Conservation (phyloP, 2,888 invertebrate species). For the Epistrophella euchroma region DNA sequence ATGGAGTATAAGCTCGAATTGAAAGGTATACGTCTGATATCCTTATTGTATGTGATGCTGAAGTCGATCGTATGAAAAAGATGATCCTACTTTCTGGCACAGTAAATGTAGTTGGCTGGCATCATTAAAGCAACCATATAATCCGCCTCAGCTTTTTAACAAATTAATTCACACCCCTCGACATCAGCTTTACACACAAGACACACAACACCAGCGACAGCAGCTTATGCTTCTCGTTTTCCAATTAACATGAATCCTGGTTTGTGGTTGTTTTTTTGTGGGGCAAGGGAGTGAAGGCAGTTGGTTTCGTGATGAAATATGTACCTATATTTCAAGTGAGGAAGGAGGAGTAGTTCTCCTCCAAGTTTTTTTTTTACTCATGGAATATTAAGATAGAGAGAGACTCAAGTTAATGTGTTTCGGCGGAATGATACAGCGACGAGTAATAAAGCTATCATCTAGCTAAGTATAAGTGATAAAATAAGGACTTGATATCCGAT, state of each 20-base stretch:
- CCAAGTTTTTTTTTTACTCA: constrained; percentile 8
- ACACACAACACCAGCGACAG: too few relatives aligned
- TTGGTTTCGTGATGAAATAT: too few relatives aligned
- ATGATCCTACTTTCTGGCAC: constrained; percentile 35
- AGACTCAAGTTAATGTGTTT: constrained; percentile 40
- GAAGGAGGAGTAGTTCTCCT: constrained; percentile 5
- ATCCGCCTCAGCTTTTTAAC: constrained; percentile 42
- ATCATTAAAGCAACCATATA: constrained; percentile 48
- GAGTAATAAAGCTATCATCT: constrained; percentile 59
- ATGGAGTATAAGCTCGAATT: background rate
- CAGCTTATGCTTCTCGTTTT: constrained; percentile 22
- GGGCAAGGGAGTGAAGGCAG: background rate
- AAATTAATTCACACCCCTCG: constrained; percentile 61
- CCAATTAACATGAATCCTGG: constrained; percentile 33
- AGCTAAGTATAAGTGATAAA: constrained; percentile 49
- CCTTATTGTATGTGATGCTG: background rate
- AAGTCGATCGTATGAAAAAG: constrained; percentile 29
- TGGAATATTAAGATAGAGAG: constrained; percentile 7
- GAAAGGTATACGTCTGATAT: constrained; percentile 17
- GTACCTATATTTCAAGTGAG: too few relatives aligned
- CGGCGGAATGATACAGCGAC: constrained; percentile 30
- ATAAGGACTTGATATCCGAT: constrained; percentile 48
- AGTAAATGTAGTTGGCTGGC: constrained; percentile 60
- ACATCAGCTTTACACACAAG: background rate
- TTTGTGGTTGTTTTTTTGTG: background rate